Evolutionary conservation across 2,797 vertebrate genomes (phyloP), one percentile per base, ranked within the genome.

Genomic region (Fistularia tabacaria): DNA sequence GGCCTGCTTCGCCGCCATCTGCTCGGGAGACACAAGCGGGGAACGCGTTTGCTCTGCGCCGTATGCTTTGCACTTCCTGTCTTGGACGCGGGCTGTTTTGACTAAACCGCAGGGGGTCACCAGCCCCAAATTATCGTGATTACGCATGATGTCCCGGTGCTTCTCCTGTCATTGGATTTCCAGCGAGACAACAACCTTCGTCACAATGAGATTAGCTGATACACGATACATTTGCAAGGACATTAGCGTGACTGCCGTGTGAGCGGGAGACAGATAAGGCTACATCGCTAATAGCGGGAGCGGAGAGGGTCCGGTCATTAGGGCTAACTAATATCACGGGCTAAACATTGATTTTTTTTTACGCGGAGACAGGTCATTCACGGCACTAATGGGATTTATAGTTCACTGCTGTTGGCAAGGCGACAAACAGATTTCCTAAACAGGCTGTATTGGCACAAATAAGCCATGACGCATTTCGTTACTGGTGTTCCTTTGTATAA

Each of bases 1-100:
- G 0, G 97, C 97, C 81, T 99, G 97, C 69, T 99, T 99, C 10
- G 97, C 95, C 10, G 97, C 97, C 55, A 95, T 93, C 97, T 98
- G 79, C 77, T 73, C 36, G 69, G 52, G 49, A 68, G 61, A 81
- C n/a, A 63, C 46, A 73, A 73, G 25, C 25, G 25, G 25, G 25
- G 25, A 25, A 25, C 2, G 25, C 2, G 25, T 25, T 25, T 25
- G 25, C 25, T 25, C 25, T 25, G 25, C 25, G 5, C 25, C 25
- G 25, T 25, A 25, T n/a, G n/a, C n/a, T n/a, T n/a, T n/a, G n/a
- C n/a, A n/a, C n/a, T n/a, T n/a, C n/a, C n/a, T n/a, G n/a, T n/a
- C n/a, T n/a, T n/a, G n/a, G n/a, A n/a, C 25, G 25, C 25, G 2
- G 25, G 25, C 25, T 25, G 25, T 25, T 25, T 25, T 5, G 5